Evolutionary conservation across 2,888 invertebrate genomes (phyloP), one percentile per base, ranked within the genome.

Genomic region (Cantharis rufa): DNA sequence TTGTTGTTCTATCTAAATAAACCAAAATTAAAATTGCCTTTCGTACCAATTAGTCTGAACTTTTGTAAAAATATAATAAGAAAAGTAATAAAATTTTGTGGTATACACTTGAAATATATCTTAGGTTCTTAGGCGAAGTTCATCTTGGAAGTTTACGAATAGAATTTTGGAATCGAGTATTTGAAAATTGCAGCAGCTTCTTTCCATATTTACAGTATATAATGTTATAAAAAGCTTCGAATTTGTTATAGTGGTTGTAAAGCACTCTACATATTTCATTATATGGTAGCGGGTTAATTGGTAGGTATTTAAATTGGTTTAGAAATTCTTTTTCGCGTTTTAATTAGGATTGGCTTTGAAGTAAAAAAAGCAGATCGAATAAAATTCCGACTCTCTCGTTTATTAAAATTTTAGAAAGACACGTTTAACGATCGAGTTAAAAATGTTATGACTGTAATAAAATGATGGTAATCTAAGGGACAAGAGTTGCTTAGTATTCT

Each of bases 401-500:
- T 71, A 77, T 77, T 74, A 71, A 77, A 77, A 77, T 77, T 68
- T 27, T 32, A 63, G 68, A 69, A 76, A 32, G 64, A 70, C 70
- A 72, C 72, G 74, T 68, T 73, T 63, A 69, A 48, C 73, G 77
- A 77, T 72, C 71, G 74, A 74, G 74, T 74, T 77, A 75, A 74
- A 74, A 75, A 72, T 78, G 72, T 78, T 78, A 80, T 77, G 77
- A 74, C 74, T 74, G 77, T 79, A 78, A 75, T 77, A 78, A 77
- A 78, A 72, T 77, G 80, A 78, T 76, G 81, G 75, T 72, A 75
- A 71, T 71, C 74, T 75, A 78, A 72, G 66, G 78, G 70, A 72
- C 28, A 24, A 70, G 72, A 61, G 69, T 73, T 75, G 74, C 78
- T 84, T 84, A 81, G 82, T 84, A 84, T 84, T 84, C 84, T 73